Conservation (phyloP, 2,113 vertebrate genomes). For the Oryzias woworae region DNA sequence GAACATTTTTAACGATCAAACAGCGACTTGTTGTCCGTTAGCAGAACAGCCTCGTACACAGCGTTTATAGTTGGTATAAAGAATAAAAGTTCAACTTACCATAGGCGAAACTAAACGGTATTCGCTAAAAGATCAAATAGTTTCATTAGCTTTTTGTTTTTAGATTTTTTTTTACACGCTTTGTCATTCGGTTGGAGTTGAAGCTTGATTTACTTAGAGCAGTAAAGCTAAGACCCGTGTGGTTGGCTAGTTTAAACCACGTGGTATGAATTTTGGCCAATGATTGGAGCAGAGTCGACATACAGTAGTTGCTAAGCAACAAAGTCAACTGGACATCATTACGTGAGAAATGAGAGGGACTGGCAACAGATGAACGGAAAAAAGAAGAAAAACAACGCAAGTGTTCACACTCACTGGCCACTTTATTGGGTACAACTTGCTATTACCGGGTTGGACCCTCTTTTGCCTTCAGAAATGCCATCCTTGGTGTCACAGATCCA, state of each 20-base stretch:
- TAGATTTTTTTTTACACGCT: background rate
- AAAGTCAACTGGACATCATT: background rate
- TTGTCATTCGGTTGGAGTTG: background rate
- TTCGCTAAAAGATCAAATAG: background rate
- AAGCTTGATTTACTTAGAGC: conserved; percentile 15
- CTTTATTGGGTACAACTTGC: too few relatives aligned
- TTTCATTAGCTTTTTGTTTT: background rate
- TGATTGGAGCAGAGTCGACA: conserved; percentile 31
- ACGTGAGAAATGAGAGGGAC: too few relatives aligned
- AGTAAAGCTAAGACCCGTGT: conserved; percentile 1
- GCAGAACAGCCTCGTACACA: background rate
- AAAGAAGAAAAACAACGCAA: too few relatives aligned
- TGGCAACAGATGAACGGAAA: too few relatives aligned
- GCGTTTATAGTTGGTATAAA: background rate
- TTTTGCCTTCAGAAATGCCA: too few relatives aligned
- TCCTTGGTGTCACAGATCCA: too few relatives aligned
- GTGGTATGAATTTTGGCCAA: background rate
- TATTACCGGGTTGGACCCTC: too few relatives aligned
- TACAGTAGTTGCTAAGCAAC: conserved; percentile 47
- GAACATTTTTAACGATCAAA: background rate
- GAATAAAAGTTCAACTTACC: conserved; percentile 28
- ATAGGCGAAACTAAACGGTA: conserved; percentile 10
- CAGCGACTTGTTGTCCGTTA: background rate
- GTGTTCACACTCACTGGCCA: too few relatives aligned
- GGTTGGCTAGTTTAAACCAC: conserved; percentile 35